Evolutionary conservation across 53 echinoderm and acorn worm species (phyloP).

Genomic region (Hippasteria phrygiana): DNA sequence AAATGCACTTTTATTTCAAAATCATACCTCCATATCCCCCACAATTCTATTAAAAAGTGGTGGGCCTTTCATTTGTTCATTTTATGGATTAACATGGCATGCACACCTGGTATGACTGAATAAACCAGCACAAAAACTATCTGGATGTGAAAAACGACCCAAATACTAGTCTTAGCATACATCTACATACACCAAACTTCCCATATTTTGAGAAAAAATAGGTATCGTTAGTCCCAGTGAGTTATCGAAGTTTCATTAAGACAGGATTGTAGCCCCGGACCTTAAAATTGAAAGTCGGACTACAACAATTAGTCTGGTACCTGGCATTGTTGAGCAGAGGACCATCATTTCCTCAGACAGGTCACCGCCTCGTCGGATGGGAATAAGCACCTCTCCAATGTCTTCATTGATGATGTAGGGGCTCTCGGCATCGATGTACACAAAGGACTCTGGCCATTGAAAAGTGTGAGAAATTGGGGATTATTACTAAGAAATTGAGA

Average conservation of each 20-base stretch:
- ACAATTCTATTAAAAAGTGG: neutral
- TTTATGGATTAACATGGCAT: too few species aligned
- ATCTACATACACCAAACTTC: too few species aligned
- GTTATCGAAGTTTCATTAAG: too few species aligned
- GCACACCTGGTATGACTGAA: too few species aligned
- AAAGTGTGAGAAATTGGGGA: neutral
- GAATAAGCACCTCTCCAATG: constrained; percentile 93
- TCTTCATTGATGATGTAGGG: constrained; percentile 85
- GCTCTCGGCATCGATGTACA: constrained; percentile 81
- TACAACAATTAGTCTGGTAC: constrained; percentile 48
- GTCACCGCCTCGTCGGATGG: constrained; percentile 93
- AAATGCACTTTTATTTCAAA: neutral
- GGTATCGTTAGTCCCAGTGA: too few species aligned
- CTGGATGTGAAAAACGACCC: too few species aligned
- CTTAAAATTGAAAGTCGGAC: neutral
- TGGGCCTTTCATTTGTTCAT: too few species aligned
- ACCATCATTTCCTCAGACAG: constrained; percentile 96
- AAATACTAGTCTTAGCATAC: too few species aligned
- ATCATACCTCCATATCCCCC: neutral
- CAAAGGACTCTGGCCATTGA: constrained; percentile 82
- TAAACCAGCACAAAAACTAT: too few species aligned
- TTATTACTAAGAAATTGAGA: neutral
- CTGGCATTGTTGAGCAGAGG: constrained; percentile 98
- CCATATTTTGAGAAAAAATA: too few species aligned
- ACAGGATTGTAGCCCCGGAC: too few species aligned